Evolutionary conservation across 2,888 invertebrate genomes (phyloP).

Genomic region (Buathra laborator): DNA sequence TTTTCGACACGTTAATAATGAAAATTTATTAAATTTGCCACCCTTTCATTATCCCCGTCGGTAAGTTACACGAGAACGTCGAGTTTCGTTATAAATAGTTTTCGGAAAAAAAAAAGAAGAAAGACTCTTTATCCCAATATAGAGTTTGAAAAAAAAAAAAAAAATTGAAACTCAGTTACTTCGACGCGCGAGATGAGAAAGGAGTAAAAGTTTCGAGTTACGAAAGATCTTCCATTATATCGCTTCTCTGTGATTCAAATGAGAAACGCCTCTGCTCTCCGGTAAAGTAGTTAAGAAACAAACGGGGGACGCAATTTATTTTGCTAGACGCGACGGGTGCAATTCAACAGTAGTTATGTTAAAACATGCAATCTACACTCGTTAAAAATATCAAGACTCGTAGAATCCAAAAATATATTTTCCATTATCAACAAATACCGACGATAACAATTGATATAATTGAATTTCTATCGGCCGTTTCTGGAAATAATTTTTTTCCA

Average conservation of each 20-base stretch:
- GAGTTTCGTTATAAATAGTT: background rate
- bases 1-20: slow-evolving; percentile 21
- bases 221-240: slow-evolving; percentile 5
- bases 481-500: background rate
- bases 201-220: background rate
- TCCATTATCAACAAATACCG: background rate
- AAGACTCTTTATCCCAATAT: background rate
- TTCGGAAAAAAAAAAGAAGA: background rate
- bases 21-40: slow-evolving; percentile 48
- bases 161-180: slow-evolving; percentile 3
- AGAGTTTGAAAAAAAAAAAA: background rate
- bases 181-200: slow-evolving; percentile 1
- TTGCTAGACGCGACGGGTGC: background rate
- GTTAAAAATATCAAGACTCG: background rate
- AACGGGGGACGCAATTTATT: slow-evolving; percentile 1
- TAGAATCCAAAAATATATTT: slow-evolving; percentile 22
- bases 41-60: slow-evolving; percentile 32
- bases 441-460: background rate
- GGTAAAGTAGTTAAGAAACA: slow-evolving; percentile 7
- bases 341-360: background rate
- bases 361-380: background rate
- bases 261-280: background rate
- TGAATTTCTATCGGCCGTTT: background rate
- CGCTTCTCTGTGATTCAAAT: background rate
- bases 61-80: slow-evolving; percentile 7